A percentile compares a stretch with the other conserved stretches of the same genome.
Evolutionary conservation across 1,140 invertebrate species (phyloP).

Genomic region (Drosophila eugracilis): DNA sequence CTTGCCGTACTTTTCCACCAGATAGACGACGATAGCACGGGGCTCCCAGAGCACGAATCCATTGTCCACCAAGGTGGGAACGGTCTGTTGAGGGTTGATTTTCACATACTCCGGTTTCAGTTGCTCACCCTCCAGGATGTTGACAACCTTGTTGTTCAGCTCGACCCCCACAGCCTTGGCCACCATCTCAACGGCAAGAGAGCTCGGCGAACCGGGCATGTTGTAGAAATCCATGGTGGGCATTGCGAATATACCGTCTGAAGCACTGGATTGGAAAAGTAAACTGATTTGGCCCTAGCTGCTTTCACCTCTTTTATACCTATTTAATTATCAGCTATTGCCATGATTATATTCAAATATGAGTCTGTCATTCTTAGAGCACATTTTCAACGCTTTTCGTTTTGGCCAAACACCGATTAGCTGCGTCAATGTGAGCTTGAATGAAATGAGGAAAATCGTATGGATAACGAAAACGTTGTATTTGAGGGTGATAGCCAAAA

Average conservation of each 20-base stretch:
- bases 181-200: slow-evolving; percentile 88
- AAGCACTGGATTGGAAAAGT: background rate
- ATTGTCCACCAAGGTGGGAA: slow-evolving; percentile 89
- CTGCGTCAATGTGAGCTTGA: background rate
- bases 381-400: background rate
- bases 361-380: no score
- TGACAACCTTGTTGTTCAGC: slow-evolving; percentile 88
- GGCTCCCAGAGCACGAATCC: slow-evolving; percentile 89
- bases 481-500: no score
- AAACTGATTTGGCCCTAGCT: slow-evolving; percentile 37
- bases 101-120: slow-evolving; percentile 90
- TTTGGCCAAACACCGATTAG: background rate
- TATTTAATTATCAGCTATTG: no score
- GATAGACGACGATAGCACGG: slow-evolving; percentile 90
- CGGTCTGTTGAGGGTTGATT: slow-evolving; percentile 86
- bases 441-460: no score
- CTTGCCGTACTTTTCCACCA: slow-evolving; percentile 88
- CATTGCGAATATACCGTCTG: background rate
- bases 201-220: slow-evolving; percentile 88
- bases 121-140: slow-evolving; percentile 88
- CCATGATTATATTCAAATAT: no score
- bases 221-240: slow-evolving; percentile 87
- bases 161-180: slow-evolving; percentile 89
- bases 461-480: no score
- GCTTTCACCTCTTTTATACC: no score